Evolutionary conservation across 1,140 invertebrate species (phyloP).

Genomic region (Pseudomyrmex cubaensis): DNA sequence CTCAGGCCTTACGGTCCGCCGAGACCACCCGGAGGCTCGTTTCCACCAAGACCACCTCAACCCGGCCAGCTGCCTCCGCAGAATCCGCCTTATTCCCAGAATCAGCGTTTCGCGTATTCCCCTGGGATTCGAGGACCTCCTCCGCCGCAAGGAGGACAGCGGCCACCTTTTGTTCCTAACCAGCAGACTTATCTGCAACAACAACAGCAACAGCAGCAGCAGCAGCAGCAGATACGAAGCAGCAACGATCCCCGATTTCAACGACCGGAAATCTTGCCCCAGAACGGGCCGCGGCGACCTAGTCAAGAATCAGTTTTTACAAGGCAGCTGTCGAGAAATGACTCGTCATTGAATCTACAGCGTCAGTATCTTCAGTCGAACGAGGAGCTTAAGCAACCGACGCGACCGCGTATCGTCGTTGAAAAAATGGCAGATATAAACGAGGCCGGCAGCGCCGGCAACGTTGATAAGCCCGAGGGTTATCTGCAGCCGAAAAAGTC

Average conservation of each 20-base stretch:
- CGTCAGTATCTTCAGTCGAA: conserved; percentile 22
- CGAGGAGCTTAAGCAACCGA: conserved; percentile 44
- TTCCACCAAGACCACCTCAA: conserved; percentile 53
- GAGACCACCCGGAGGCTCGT: conserved; percentile 62
- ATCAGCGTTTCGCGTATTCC: conserved; percentile 54
- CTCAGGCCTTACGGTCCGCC: conserved; percentile 83
- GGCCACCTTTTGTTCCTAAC: conserved; percentile 39
- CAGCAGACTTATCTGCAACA: conserved; percentile 44
- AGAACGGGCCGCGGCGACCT: conserved; percentile 14
- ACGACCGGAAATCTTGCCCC: conserved; percentile 15
- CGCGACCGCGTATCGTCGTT: conserved; percentile 68
- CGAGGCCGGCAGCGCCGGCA: conserved; percentile 27
- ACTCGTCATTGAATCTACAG: conserved; percentile 52
- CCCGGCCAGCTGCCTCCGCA: conserved; percentile 61
- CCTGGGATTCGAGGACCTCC: conserved; percentile 48
- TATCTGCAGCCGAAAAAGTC: conserved; percentile 53
- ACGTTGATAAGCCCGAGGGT: conserved; percentile 63
- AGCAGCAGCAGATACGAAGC: conserved; percentile 13
- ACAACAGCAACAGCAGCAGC: conserved; percentile 50
- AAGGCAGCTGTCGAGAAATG: conserved; percentile 59
- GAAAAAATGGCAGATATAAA: conserved; percentile 78
- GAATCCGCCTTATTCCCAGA: conserved; percentile 44
- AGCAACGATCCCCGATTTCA: conserved; percentile 39
- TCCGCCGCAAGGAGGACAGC: conserved; percentile 53
- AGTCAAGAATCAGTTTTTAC: conserved; percentile 41